Base-by-base conservation (phyloP, 2,888 invertebrate species). In the Diarsia brunnea region DNA sequence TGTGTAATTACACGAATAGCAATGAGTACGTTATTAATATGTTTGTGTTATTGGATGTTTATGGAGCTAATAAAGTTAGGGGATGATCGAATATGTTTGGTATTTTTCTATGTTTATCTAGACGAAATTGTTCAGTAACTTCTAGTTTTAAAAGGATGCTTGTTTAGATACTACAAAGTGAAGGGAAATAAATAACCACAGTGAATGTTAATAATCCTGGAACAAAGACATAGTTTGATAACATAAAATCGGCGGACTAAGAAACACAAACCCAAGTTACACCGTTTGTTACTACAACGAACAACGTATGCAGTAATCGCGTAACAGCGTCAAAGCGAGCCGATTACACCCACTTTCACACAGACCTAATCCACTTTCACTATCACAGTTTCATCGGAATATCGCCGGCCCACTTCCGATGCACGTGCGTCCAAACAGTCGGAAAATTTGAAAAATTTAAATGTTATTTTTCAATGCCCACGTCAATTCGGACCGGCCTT, bases 401-500 rank as follows among this genome's bases (percentile, higher is more conserved):
- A 69, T 75, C 38, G 16, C 24, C 43, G 49, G 51, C 16, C 27
- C 47, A 38, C 77, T 65, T 69, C 53, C 63, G 58, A 68, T 71
- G 68, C 81, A 84, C 68, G 47, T 73, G 65, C 63, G 63, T n/a
- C 55, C 31, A 75, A 43, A 68, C 67, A 72, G 69, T 45, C n/a
- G 61, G 31, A 58, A 66, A 55, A 69, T 73, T 77, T 82, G 71
- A 86, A 79, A 86, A 87, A 87, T 82, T 86, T 75, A 76, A 82
- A 83, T 82, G 78, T 78, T 82, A 77, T 89, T 89, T 76, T 90
- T 88, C 86, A 85, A 76, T 86, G 84, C 79, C 81, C 87, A 79
- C 87, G 86, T 88, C 87, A 84, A 73, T 84, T 83, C 76, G 82
- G 85, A 84, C 89, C 87, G 85, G 89, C 81, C 91, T 91, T 89